Evolutionary conservation across 2,797 vertebrate species (phyloP), one percentile per base, ranked within the genome.

Genomic region (Sebastes reedi): DNA sequence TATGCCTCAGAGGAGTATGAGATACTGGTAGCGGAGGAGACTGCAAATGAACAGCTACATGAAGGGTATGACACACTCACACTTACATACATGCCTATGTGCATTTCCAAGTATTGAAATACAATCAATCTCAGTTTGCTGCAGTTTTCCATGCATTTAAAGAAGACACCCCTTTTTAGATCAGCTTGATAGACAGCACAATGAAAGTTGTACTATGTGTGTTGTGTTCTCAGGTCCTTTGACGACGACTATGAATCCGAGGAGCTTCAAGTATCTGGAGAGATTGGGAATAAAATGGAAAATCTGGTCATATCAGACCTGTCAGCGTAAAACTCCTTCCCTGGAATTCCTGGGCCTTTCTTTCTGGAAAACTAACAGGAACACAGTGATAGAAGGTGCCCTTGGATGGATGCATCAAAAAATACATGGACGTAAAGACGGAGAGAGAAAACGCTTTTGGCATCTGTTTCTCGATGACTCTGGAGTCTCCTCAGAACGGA

Each of bases 1-100:
- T 99, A 98, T 2, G 99, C 99, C 61, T 96, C 98, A 5, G 98
- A 99, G 79, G 98, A 99, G 84, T 99, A 99, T 2, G 99, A 99
- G 95, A 97, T 99, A 59, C 96, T 99, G 75, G 99, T 99, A 80
- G 97, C 98, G 0, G 98, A 99, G 88, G 99, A 99, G 89, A 98
- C 98, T 0, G 97, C 98, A 72, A 98, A 97, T 1, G 97, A 98
- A 22, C 97, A 97, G 86, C 94, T 99, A 67, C 98, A 98, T 18
- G 98, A 99, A 74, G 97, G 97, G 99, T 99, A 93, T 87, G 94
- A 69, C 32, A 70, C 14, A 34, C 54, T 2, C 50, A 30, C 16
- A 59, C 25, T 32, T 5, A 18, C n/a, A 52, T 22, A 13, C 32
- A 25, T n/a, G 8, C 12, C 1, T 29, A 3, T 25, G 18, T 68